Conservation (phyloP, 2,888 invertebrate species). For the Clunio marinus region DNA sequence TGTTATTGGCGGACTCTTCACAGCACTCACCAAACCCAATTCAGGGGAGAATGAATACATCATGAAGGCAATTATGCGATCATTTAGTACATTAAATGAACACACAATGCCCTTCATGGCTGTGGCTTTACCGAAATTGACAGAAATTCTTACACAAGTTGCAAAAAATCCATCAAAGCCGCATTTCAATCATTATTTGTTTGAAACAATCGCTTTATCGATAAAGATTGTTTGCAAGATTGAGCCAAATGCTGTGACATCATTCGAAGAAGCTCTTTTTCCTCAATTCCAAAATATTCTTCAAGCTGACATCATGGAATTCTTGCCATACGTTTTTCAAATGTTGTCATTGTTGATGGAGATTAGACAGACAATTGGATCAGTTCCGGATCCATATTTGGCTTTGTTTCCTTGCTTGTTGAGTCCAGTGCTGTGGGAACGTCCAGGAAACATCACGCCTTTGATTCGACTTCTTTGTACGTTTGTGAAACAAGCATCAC, state of each 20-base stretch:
- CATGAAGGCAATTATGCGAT: slow-evolving; percentile 96
- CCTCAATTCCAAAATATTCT: slow-evolving; percentile 93
- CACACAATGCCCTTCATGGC: slow-evolving; percentile 73
- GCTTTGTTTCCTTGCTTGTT: slow-evolving; percentile 85
- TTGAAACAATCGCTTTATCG: slow-evolving; percentile 87
- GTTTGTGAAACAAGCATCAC: slow-evolving; percentile 69
- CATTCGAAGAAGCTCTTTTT: slow-evolving; percentile 89
- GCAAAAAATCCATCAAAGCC: slow-evolving; percentile 94
- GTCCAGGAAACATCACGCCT: slow-evolving; percentile 89
- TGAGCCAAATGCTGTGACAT: slow-evolving; percentile 71
- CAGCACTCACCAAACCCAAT: slow-evolving; percentile 64
- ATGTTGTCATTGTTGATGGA: slow-evolving; percentile 88
- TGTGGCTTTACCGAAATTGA: slow-evolving; percentile 77
- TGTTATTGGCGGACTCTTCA: slow-evolving; percentile 72
- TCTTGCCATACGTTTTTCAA: slow-evolving; percentile 98
- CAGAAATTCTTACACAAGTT: slow-evolving; percentile 74
- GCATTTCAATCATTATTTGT: slow-evolving; percentile 96
- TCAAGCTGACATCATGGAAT: slow-evolving; percentile 77
- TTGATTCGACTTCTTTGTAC: slow-evolving; percentile 87
- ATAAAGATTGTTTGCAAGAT: slow-evolving; percentile 86
- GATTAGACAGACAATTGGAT: slow-evolving; percentile 55
- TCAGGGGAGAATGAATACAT: slow-evolving; percentile 94
- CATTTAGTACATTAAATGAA: slow-evolving; percentile 76
- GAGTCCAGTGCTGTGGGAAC: slow-evolving; percentile 88
- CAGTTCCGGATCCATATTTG: slow-evolving; percentile 79